Evolutionary conservation across 2,888 invertebrate genomes (phyloP).

Genomic region (Eristalis arbustorum): DNA sequence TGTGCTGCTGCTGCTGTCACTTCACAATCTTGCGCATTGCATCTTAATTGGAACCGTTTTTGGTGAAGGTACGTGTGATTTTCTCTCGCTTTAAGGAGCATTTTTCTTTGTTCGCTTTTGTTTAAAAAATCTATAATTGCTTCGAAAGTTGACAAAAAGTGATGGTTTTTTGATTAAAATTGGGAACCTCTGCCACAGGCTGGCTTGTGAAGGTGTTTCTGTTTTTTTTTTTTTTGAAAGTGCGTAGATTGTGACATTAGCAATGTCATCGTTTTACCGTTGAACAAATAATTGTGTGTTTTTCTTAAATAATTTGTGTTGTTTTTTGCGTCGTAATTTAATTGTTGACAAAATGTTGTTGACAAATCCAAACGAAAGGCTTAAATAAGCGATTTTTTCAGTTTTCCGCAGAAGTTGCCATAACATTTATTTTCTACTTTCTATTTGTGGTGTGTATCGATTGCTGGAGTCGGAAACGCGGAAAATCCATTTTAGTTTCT

Average conservation of each 20-base stretch:
- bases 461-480: neutral
- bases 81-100: neutral
- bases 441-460: neutral
- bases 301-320: neutral
- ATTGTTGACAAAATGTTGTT: neutral
- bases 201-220: neutral
- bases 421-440: neutral
- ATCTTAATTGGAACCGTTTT: constrained; percentile 12
- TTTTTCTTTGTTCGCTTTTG: neutral
- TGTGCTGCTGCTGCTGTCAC: constrained; percentile 45
- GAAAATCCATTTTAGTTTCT: neutral
- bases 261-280: neutral
- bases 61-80: neutral
- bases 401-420: neutral
- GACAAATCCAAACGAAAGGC: neutral
- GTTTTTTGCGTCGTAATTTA: neutral
- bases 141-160: neutral
- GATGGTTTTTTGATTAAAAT: neutral
- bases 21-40: constrained; percentile 54
- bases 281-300: neutral
- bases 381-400: neutral
- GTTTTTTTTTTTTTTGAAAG: neutral
- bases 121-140: neutral
- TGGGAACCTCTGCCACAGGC: too few relatives aligned
- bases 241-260: neutral